These are phyloP conservation scores for Tetranychus truncatus DNA, from an alignment of 2,888 invertebrate genomes.

Conservation along the genomic window DNA sequence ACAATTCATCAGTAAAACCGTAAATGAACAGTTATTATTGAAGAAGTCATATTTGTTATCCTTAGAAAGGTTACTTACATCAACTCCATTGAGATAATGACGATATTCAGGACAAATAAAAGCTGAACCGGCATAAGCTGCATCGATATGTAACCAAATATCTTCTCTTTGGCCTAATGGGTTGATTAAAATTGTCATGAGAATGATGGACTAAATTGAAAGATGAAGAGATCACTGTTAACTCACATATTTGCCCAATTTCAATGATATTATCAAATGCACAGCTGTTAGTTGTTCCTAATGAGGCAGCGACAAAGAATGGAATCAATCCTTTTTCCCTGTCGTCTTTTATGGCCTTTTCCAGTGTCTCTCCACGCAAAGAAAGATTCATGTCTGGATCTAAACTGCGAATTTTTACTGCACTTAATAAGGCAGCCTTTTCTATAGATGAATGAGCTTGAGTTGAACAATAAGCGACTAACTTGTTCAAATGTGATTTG, in stretches of 20 bases:
- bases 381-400: slow-evolving; percentile 48
- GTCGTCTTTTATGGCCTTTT: slow-evolving; percentile 60
- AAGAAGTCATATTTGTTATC: too few species aligned
- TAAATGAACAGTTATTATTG: too few species aligned
- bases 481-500: slow-evolving; percentile 28
- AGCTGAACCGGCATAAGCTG: slow-evolving; percentile 89
- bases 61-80: too few species aligned
- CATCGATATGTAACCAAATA: slow-evolving; percentile 86
- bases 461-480: slow-evolving; percentile 54
- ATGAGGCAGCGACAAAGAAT: slow-evolving; percentile 78
- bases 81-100: slow-evolving; percentile 41
- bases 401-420: slow-evolving; percentile 54
- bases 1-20: too few species aligned
- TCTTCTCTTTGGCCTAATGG: slow-evolving; percentile 29
- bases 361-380: slow-evolving; percentile 43
- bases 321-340: slow-evolving; percentile 78
- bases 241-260: slow-evolving; percentile 59
- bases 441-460: slow-evolving; percentile 71
- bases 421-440: slow-evolving; percentile 76
- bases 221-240: slow-evolving; percentile 21
- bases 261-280: slow-evolving; percentile 85
- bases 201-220: background rate
- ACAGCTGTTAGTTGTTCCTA: slow-evolving; percentile 92
- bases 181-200: background rate
- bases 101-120: slow-evolving; percentile 93